These are phyloP conservation scores for Scopus umbretta DNA, from an alignment of 2,113 vertebrate species.

Conservation along the genomic window DNA sequence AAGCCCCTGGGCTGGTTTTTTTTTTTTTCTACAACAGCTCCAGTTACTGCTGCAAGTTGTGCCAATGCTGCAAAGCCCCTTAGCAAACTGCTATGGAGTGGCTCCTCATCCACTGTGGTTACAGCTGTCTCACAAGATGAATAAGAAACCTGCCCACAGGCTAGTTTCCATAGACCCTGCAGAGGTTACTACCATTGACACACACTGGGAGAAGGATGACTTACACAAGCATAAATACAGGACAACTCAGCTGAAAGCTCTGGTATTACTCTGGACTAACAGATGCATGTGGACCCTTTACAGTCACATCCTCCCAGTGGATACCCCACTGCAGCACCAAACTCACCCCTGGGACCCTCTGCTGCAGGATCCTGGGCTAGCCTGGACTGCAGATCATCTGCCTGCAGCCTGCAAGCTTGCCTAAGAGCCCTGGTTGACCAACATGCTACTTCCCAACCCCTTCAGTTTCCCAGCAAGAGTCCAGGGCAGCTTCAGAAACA, in stretches of 20 bases:
- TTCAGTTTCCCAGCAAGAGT: background rate
- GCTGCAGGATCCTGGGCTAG: background rate
- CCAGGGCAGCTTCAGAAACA: background rate
- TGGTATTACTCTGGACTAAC: background rate
- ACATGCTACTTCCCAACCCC: background rate
- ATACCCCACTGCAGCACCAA: background rate
- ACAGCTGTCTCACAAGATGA: background rate
- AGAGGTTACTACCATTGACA: background rate
- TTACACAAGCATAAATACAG: background rate
- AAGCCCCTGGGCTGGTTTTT: background rate
- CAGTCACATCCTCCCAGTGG: too few species aligned
- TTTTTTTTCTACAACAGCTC: background rate
- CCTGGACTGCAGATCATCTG: background rate
- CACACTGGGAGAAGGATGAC: too few species aligned
- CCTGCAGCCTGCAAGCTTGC: background rate
- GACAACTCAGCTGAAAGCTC: background rate
- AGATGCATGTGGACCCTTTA: fast-evolving
- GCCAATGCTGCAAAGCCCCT: background rate
- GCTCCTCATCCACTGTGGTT: background rate
- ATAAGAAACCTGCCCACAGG: background rate
- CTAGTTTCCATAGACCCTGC: background rate
- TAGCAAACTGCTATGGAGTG: background rate
- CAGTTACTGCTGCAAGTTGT: background rate
- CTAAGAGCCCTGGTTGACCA: background rate
- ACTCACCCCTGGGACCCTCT: background rate